A percentile compares a stretch with the other conserved stretches of the same genome.
These are phyloP conservation scores for Drosophila pseudoobscura DNA, from an alignment of 1,140 invertebrate species.

Conservation along the genomic window DNA sequence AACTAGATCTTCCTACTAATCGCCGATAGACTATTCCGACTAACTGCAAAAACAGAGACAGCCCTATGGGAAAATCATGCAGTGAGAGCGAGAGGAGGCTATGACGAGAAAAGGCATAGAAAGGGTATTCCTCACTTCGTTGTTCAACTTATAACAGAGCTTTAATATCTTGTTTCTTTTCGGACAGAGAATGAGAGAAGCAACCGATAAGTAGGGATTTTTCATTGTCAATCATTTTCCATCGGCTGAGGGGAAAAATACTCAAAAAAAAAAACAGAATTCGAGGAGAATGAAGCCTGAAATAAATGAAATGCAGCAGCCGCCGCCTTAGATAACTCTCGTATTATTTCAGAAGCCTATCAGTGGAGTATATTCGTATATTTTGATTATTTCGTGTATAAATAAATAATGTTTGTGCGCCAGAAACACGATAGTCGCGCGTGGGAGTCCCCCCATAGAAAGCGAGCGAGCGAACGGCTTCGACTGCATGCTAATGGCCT, in stretches of 20 bases:
- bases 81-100: no score
- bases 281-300: neutral
- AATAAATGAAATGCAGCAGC: slow-evolving; percentile 9
- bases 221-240: slow-evolving; percentile 30
- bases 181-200: neutral
- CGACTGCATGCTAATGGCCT: slow-evolving; percentile 69
- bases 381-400: slow-evolving; percentile 9
- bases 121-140: no score
- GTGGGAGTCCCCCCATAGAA: slow-evolving; percentile 23
- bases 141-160: neutral
- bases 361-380: neutral
- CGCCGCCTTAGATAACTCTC: slow-evolving; percentile 9
- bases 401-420: slow-evolving; percentile 4
- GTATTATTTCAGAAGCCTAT: slow-evolving; percentile 23
- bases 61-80: no score
- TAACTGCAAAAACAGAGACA: no score
- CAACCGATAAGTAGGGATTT: slow-evolving; percentile 14
- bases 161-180: no score
- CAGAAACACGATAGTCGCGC: slow-evolving; percentile 22
- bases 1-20: no score
- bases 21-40: no score
- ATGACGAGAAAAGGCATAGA: no score
- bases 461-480: slow-evolving; percentile 21
- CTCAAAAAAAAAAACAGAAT: slow-evolving; percentile 6
- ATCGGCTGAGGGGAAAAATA: slow-evolving; percentile 9